phyloP scores from a whole-genome alignment of 2,113 vertebrate species.

The Salvelinus fontinalis region DNA sequence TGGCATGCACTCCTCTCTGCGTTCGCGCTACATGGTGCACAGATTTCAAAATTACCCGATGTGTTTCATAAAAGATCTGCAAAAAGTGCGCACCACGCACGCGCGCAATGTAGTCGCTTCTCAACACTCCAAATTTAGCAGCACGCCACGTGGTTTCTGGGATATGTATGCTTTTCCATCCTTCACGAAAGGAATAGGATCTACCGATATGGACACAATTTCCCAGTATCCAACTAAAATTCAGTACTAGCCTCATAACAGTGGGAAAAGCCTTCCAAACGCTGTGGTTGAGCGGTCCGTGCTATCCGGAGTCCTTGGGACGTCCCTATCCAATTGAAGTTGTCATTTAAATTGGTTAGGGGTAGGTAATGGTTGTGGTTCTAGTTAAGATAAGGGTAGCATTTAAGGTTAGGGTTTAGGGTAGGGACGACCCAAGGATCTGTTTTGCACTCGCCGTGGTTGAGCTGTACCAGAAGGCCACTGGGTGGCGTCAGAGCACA shows the following conservation, averaged over 20 bases:
- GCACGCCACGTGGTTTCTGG: constrained; percentile 32
- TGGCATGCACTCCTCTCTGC: too few species aligned
- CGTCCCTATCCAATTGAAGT: too few species aligned
- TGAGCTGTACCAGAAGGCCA: constrained; percentile 5
- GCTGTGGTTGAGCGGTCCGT: neutral
- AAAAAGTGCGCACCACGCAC: too few species aligned
- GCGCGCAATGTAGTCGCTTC: too few species aligned
- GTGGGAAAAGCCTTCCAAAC: neutral
- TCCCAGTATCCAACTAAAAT: constrained; percentile 46
- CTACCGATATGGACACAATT: constrained; percentile 15
- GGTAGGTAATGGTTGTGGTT: too few species aligned
- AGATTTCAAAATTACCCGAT: too few species aligned
- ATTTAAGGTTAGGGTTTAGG: neutral
- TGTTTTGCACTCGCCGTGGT: neutral
- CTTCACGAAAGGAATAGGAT: fast-evolving
- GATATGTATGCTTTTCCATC: constrained; percentile 35
- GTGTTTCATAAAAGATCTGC: too few species aligned
- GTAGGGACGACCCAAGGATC: neutral
- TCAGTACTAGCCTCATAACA: neutral
- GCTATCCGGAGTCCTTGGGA: too few species aligned
- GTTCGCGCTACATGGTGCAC: too few species aligned
- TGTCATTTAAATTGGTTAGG: too few species aligned
- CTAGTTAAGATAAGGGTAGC: too few species aligned
- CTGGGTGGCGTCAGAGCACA: constrained; percentile 37
- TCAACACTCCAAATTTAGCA: neutral